Evolutionary conservation across 2,797 vertebrate genomes (phyloP).

Genomic region (Apodemus agrarius): DNA sequence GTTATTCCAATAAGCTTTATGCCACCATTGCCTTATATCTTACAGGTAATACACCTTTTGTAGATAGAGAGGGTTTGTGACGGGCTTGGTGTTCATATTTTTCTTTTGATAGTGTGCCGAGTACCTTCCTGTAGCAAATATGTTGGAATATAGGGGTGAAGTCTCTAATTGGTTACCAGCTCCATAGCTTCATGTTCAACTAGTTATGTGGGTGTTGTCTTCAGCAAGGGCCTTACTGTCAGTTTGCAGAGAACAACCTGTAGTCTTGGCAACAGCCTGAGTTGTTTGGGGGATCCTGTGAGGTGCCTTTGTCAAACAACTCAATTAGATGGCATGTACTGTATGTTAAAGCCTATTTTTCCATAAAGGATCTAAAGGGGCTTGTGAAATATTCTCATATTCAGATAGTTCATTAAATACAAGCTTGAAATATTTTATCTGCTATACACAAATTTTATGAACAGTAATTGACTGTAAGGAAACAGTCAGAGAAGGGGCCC

Average conservation of each 20-base stretch:
- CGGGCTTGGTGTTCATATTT: not conserved
- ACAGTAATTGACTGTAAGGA: conserved; percentile 1
- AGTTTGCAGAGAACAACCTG: not conserved
- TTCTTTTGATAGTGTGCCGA: not conserved
- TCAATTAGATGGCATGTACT: not conserved
- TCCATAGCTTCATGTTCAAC: not conserved
- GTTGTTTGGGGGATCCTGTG: not conserved
- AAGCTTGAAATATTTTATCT: conserved; percentile 20
- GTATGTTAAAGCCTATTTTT: not conserved
- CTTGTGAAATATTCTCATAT: not conserved
- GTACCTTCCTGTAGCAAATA: not conserved
- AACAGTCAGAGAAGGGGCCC: not conserved
- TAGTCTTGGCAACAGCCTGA: not conserved
- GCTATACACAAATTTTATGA: not conserved
- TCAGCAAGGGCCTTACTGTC: not conserved
- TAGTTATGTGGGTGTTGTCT: not conserved
- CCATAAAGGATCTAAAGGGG: not conserved
- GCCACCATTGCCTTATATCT: not conserved
- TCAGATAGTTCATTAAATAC: conserved; percentile 2
- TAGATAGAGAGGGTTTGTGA: not conserved
- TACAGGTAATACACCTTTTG: not conserved
- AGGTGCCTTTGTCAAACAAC: not conserved
- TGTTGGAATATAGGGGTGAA: not conserved
- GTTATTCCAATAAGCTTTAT: not conserved
- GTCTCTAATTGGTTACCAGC: not conserved